Percentiles rank a stretch among this genome's conserved stretches.
phyloP scores from a whole-genome alignment of 2,888 invertebrate genomes.

The Blera fallax region DNA sequence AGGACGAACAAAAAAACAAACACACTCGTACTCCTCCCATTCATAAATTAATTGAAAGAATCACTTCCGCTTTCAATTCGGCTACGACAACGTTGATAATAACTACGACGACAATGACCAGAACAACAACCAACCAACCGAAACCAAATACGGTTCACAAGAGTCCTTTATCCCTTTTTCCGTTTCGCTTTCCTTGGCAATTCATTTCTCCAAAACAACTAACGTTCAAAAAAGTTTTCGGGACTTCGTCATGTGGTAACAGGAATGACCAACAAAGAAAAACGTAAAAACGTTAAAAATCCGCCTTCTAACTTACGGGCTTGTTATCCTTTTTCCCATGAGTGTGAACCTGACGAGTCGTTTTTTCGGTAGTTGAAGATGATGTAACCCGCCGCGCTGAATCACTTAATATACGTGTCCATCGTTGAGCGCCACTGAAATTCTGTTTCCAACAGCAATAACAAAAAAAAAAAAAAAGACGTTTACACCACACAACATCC shows the following conservation, averaged over 20 bases:
- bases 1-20: conserved; percentile 74
- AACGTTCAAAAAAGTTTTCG: conserved; percentile 36
- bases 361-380: conserved; percentile 58
- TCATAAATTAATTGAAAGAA: conserved; percentile 72
- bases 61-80: conserved; percentile 71
- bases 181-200: conserved; percentile 47
- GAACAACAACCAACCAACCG: conserved; percentile 35
- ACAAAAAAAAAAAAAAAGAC: background rate
- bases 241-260: conserved; percentile 28
- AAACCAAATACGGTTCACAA: conserved; percentile 57
- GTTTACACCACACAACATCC: conserved; percentile 19
- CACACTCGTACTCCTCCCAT: conserved; percentile 35
- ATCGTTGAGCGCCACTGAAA: conserved; percentile 65
- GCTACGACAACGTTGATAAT: conserved; percentile 37
- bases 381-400: conserved; percentile 63
- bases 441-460: background rate
- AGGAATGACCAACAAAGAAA: conserved; percentile 17
- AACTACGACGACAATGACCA: conserved; percentile 8
- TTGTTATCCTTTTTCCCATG: conserved; percentile 65
- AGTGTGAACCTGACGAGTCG: conserved; percentile 53
- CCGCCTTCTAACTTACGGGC: conserved; percentile 61
- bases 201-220: conserved; percentile 39
- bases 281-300: background rate
- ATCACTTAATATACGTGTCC: conserved; percentile 68
- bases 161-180: conserved; percentile 54